These are phyloP conservation scores for Diabrotica undecimpunctata DNA, from an alignment of 1,140 invertebrate genomes.

Conservation along the genomic window DNA sequence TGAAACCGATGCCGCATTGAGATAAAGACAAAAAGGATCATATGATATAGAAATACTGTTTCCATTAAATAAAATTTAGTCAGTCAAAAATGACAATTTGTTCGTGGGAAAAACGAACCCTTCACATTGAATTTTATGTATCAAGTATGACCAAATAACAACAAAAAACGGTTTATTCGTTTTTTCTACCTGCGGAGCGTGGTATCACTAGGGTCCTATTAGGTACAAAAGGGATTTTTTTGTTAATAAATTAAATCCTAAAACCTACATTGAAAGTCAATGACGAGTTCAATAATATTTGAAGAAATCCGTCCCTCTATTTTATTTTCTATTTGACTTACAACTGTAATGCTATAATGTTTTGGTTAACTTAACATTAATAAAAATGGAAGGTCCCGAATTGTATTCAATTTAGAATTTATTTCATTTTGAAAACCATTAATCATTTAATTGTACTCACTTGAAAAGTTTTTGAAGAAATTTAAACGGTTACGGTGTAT, in stretches of 20 bases:
- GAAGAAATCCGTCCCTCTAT: constrained; percentile 26
- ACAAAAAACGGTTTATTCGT: too few relatives aligned
- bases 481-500: constrained; percentile 20
- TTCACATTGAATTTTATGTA: too few relatives aligned
- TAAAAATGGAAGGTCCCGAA: constrained; percentile 14
- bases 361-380: constrained; percentile 30
- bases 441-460: constrained; percentile 19
- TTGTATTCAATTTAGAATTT: constrained; percentile 13
- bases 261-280: constrained; percentile 24
- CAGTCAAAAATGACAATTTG: too few relatives aligned
- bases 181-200: constrained; percentile 10
- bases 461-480: constrained; percentile 18
- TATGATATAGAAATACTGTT: too few relatives aligned
- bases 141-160: too few relatives aligned
- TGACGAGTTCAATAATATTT: constrained; percentile 26
- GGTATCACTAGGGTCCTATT: constrained; percentile 5
- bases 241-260: constrained; percentile 23
- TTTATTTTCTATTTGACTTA: constrained; percentile 23
- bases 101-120: too few relatives aligned
- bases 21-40: too few relatives aligned
- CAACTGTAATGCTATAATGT: constrained; percentile 29
- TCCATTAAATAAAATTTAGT: too few relatives aligned
- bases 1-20: too few relatives aligned
- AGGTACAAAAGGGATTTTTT: constrained; percentile 14
- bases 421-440: constrained; percentile 21